Percentiles rank a stretch among this genome's conserved stretches.
phyloP scores from a whole-genome alignment of 1,140 invertebrate species.

The Andricus grossulariae region DNA sequence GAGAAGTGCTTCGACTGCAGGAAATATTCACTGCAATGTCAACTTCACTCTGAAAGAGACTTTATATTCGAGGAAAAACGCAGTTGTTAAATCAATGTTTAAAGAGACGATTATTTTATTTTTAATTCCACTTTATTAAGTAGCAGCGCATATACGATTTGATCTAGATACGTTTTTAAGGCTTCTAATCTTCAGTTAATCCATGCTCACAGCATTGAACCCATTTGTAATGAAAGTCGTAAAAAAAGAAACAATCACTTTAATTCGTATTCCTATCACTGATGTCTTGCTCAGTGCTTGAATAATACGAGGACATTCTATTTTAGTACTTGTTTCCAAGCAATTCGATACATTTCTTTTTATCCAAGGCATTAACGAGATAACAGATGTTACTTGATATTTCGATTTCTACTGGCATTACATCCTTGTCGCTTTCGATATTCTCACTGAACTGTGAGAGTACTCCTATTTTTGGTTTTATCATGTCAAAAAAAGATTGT shows the following conservation, averaged over 20 bases:
- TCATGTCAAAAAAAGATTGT: neutral
- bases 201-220: too few species aligned
- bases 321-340: neutral
- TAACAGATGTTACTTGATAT: constrained; percentile 5
- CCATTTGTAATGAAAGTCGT: too few species aligned
- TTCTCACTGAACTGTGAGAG: too few species aligned
- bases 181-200: too few species aligned
- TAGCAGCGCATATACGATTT: too few species aligned
- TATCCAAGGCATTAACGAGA: constrained; percentile 14
- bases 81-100: neutral
- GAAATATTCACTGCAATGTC: neutral
- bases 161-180: too few species aligned
- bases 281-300: neutral
- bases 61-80: neutral
- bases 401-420: neutral
- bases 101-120: neutral
- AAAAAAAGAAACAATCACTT: too few species aligned
- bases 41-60: neutral
- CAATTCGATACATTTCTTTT: neutral
- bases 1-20: constrained; percentile 15
- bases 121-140: too few species aligned
- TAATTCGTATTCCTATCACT: neutral
- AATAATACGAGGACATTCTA: constrained; percentile 11
- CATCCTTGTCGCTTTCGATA: too few species aligned
- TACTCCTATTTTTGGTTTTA: neutral